A percentile compares a stretch with the other conserved stretches of the same genome.
Evolutionary conservation across 1,140 invertebrate species (phyloP).

Genomic region (Drosophila elegans): DNA sequence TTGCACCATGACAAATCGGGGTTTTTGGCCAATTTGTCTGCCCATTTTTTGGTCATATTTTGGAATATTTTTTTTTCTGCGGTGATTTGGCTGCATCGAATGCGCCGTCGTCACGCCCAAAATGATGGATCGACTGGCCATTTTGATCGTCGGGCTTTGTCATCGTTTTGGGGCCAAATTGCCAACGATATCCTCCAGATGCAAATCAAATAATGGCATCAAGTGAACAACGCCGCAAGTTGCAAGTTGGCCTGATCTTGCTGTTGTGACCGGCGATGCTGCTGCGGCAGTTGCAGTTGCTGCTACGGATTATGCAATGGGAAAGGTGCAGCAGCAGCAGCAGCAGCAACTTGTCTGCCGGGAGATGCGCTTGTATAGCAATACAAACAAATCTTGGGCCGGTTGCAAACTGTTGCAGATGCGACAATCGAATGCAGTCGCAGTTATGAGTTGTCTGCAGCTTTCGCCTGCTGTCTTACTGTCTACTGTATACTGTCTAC

Average conservation of each 20-base stretch:
- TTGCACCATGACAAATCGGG: slow-evolving; percentile 2
- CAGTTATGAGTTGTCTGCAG: slow-evolving; percentile 43
- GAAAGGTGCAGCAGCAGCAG: slow-evolving; percentile 39
- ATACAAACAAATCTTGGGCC: slow-evolving; percentile 35
- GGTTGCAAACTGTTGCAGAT: slow-evolving; percentile 31
- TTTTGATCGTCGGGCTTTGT: slow-evolving; percentile 12
- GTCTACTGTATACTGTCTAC: neutral
- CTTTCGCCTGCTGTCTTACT: slow-evolving; percentile 21
- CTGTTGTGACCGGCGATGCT: slow-evolving; percentile 32
- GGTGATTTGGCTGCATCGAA: neutral
- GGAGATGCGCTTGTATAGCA: slow-evolving; percentile 29
- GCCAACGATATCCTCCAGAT: slow-evolving; percentile 32
- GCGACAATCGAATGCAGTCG: slow-evolving; percentile 42
- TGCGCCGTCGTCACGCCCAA: slow-evolving; percentile 18
- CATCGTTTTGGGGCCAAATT: slow-evolving; percentile 29
- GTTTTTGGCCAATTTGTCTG: slow-evolving; percentile 1
- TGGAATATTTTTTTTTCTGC: slow-evolving; percentile 5
- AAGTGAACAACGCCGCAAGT: slow-evolving; percentile 29
- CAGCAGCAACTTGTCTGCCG: slow-evolving; percentile 31
- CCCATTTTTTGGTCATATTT: neutral
- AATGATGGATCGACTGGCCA: slow-evolving; percentile 1
- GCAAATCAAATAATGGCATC: slow-evolving; percentile 51
- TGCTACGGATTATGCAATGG: slow-evolving; percentile 44
- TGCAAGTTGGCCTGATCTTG: slow-evolving; percentile 27
- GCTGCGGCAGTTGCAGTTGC: slow-evolving; percentile 21